phyloP scores from a whole-genome alignment of 2,113 vertebrate genomes.

The Prietella phreatophila region DNA sequence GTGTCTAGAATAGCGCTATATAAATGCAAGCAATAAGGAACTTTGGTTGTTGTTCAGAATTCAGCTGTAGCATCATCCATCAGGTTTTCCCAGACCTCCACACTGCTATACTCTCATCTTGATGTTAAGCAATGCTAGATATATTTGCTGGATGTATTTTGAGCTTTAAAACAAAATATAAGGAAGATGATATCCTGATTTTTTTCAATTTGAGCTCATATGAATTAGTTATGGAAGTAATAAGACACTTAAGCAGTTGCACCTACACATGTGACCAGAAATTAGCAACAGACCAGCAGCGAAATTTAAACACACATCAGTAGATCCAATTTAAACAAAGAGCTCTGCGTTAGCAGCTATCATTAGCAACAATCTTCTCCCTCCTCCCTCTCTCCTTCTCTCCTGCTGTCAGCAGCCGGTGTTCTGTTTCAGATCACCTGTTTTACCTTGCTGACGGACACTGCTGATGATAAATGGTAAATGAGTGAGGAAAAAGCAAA shows the following conservation, averaged over 20 bases:
- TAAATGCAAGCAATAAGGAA: too few relatives aligned
- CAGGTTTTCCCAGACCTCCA: not conserved
- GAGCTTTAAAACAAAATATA: not conserved
- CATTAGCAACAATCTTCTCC: slow-evolving; percentile 55
- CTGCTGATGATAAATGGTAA: slow-evolving; percentile 68
- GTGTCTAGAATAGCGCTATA: too few relatives aligned
- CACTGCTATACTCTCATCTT: slow-evolving; percentile 60
- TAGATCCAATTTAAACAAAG: slow-evolving; percentile 72
- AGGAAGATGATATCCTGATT: slow-evolving; percentile 60
- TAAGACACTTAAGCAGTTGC: slow-evolving; percentile 68
- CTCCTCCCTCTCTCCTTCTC: slow-evolving; percentile 22
- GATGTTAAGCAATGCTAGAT: slow-evolving; percentile 60
- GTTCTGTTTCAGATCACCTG: slow-evolving; percentile 74
- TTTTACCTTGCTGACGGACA: slow-evolving; percentile 63
- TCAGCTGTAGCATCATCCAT: not conserved
- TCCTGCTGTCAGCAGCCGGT: slow-evolving; percentile 58
- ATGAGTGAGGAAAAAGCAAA: slow-evolving; percentile 62
- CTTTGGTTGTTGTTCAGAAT: not conserved
- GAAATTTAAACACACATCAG: slow-evolving; percentile 74
- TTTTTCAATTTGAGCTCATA: slow-evolving; percentile 72
- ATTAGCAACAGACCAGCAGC: slow-evolving; percentile 73
- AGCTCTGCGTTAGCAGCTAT: slow-evolving; percentile 69
- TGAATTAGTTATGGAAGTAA: slow-evolving; percentile 75
- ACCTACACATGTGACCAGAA: slow-evolving; percentile 70
- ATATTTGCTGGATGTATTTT: not conserved